phyloP scores from a whole-genome alignment of 2,888 invertebrate genomes.

The Drosophila testacea region DNA sequence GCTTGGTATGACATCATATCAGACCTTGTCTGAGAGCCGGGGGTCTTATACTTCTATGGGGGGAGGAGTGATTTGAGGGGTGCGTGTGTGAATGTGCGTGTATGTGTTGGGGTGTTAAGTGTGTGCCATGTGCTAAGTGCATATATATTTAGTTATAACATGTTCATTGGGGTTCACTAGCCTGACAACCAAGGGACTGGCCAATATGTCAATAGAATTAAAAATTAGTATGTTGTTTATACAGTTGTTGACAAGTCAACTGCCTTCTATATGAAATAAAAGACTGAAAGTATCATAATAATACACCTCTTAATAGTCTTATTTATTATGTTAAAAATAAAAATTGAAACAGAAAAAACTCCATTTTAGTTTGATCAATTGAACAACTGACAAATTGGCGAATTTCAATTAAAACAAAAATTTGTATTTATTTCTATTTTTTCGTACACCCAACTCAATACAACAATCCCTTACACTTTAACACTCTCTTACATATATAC shows the following conservation, averaged over 20 bases:
- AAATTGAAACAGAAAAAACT: constrained; percentile 8
- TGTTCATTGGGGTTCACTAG: constrained; percentile 18
- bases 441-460: constrained; percentile 42
- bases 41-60: not conserved
- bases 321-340: constrained; percentile 14
- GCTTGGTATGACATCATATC: constrained; percentile 50
- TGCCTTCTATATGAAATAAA: not conserved
- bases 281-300: not conserved
- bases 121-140: constrained; percentile 49
- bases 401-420: constrained; percentile 52
- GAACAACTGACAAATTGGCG: constrained; percentile 49
- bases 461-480: constrained; percentile 24
- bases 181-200: constrained; percentile 6
- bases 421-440: constrained; percentile 62
- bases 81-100: constrained; percentile 5
- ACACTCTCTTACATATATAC: constrained; percentile 28
- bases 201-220: constrained; percentile 16
- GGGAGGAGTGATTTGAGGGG: constrained; percentile 6
- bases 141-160: constrained; percentile 16
- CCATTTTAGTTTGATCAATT: constrained; percentile 28
- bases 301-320: not conserved
- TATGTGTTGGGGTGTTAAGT: constrained; percentile 48
- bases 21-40: not conserved
- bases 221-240: not conserved
- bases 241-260: not conserved